Conservation (phyloP, 2,113 vertebrate species). For the Phasianus colchicus region DNA sequence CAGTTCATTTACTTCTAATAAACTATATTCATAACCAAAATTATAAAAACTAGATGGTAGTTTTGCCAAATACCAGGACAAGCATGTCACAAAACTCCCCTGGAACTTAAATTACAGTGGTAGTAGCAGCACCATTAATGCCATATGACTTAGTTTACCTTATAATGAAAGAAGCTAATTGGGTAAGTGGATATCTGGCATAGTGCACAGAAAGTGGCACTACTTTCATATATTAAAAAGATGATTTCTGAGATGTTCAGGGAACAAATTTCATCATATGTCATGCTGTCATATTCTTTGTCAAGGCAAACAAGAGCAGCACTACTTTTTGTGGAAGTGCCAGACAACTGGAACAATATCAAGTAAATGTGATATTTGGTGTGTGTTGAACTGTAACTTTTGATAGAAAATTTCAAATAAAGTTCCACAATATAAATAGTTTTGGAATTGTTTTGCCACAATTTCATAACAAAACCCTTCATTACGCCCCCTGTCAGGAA, state of each 20-base stretch:
- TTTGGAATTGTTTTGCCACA: background rate
- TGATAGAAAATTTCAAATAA: background rate
- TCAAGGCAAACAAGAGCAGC: background rate
- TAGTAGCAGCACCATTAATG: background rate
- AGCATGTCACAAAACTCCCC: rapidly evolving
- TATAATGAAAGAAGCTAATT: background rate
- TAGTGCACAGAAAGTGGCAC: too few relatives aligned
- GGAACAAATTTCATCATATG: background rate
- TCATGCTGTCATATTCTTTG: background rate
- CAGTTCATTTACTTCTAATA: background rate
- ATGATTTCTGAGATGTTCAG: background rate
- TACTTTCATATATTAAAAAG: background rate
- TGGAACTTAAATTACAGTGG: too few relatives aligned
- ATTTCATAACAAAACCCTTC: background rate
- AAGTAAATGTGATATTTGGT: background rate
- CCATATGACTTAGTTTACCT: background rate
- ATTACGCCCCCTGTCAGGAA: background rate
- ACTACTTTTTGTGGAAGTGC: background rate
- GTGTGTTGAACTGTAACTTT: background rate
- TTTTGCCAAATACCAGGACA: background rate
- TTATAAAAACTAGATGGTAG: background rate
- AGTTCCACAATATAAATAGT: background rate
- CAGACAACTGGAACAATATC: background rate
- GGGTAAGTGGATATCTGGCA: background rate
- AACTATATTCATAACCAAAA: background rate